Base-by-base conservation (phyloP, 2,888 invertebrate genomes). In the Tethea ocularis region DNA sequence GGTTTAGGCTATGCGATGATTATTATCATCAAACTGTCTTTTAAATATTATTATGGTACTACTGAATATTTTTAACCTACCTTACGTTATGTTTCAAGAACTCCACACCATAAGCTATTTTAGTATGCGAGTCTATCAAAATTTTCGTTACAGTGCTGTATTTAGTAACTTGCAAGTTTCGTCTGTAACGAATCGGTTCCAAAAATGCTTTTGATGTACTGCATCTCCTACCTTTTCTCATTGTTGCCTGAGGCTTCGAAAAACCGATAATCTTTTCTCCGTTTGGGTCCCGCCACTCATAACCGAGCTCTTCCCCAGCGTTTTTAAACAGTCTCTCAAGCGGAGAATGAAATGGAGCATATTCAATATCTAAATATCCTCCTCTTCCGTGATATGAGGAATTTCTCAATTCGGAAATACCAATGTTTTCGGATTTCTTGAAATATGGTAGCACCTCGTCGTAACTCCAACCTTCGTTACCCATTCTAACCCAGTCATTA, bases 381-480 rank as follows among this genome's bases (percentile, higher is more conserved):
- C 93, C 91, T 41, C 78, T 90, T 0, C 96, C 95, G 70, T 96
- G 97, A 75, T 94, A 96, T 1, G 93, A 87, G 0, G 95, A 95
- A 77, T 96, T 95, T 58, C 89, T 91, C 46, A 95, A 82, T 26
- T 94, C 93, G 55, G 93, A 80, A 59, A 94, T 94, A 56, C 92
- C 91, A 68, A 96, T 94, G 71, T 96, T 95, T 88, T 97, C 97
- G 0, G 96, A 96, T 82, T 96, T 97, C 63, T 94, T 94, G 72
- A 98, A 98, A 80, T 97, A 97, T 2, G 95, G 93, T 22, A 97
- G 78, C 0, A 97, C 92, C 59, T 96, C 95, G 0, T 93, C 77
- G 78, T 96, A 97, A 60, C 95, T 94, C 98, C 98, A 98, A 0
- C 97, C 97, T 0, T 89, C 81, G 77, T 97, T 97, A 0, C 97